A percentile compares a stretch with the other conserved stretches of the same genome.
These are phyloP conservation scores for Cerastoderma edule DNA, from an alignment of 2,888 invertebrate genomes.

Conservation along the genomic window DNA sequence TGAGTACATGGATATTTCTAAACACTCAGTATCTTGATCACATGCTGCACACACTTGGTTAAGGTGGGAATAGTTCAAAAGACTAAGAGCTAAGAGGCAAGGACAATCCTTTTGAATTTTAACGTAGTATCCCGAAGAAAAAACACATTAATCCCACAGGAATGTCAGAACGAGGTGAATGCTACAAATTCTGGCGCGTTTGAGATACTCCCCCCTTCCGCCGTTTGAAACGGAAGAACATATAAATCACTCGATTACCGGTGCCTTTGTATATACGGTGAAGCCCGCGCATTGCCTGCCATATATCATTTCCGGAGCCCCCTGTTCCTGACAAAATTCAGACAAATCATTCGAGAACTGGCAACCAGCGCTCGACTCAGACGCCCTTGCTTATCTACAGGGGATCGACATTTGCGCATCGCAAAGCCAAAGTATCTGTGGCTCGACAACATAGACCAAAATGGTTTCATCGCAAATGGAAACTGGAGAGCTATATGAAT, in stretches of 20 bases:
- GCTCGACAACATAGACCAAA: no score
- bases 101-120: no score
- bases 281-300: conserved; percentile 11
- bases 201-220: conserved; percentile 18
- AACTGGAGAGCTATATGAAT: no score
- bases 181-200: conserved; percentile 14
- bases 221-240: conserved; percentile 28
- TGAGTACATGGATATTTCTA: no score
- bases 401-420: no score
- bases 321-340: conserved; percentile 27
- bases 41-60: no score
- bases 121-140: no score
- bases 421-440: no score
- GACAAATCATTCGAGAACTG: conserved; percentile 29
- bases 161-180: conserved; percentile 8
- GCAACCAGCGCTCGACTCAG: conserved; percentile 12
- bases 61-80: no score
- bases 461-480: no score
- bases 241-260: conserved; percentile 37
- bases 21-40: no score
- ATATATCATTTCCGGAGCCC: conserved; percentile 30
- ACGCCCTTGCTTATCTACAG: conserved; percentile 15
- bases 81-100: no score
- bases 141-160: neutral
- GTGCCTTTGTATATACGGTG: conserved; percentile 21